A percentile compares a stretch with the other conserved stretches of the same genome.
phyloP scores from a whole-genome alignment of 2,113 vertebrate species.

The Zootoca vivipara region DNA sequence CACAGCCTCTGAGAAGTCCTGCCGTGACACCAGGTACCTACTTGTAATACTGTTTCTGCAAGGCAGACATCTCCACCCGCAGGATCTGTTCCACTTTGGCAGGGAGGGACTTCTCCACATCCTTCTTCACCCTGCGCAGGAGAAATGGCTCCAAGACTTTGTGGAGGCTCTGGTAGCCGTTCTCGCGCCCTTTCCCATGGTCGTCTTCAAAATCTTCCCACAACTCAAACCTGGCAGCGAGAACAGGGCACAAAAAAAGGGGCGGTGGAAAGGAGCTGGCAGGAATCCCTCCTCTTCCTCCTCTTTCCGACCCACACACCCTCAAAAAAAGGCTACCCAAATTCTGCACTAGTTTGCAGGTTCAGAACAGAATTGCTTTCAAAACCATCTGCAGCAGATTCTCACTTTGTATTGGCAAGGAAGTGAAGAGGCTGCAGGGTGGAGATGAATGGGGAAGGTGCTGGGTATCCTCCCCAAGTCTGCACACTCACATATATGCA shows the following conservation, averaged over 20 bases:
- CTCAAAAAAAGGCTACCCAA: not conserved
- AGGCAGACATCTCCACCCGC: slow-evolving; percentile 93
- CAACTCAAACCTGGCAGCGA: slow-evolving; percentile 84
- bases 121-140: slow-evolving; percentile 95
- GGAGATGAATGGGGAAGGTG: too few relatives aligned
- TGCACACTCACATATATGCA: too few relatives aligned
- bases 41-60: slow-evolving; percentile 99
- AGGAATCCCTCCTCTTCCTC: not conserved
- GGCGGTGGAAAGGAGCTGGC: not conserved
- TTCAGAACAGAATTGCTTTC: not conserved
- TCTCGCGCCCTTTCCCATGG: slow-evolving; percentile 94
- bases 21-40: slow-evolving; percentile 59
- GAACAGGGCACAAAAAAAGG: slow-evolving; percentile 1
- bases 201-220: slow-evolving; percentile 99
- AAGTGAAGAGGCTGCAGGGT: not conserved
- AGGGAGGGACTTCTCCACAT: slow-evolving; percentile 97
- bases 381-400: too few relatives aligned
- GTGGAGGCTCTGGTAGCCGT: slow-evolving; percentile 97
- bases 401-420: not conserved
- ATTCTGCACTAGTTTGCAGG: not conserved
- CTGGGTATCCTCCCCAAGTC: too few relatives aligned
- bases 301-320: not conserved
- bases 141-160: slow-evolving; percentile 98
- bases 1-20: not conserved
- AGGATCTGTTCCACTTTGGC: slow-evolving; percentile 99